Percentiles rank a stretch among this genome's conserved stretches.
Evolutionary conservation across 2,113 vertebrate genomes (phyloP).

Genomic region (Phrynocephalus versicolor): DNA sequence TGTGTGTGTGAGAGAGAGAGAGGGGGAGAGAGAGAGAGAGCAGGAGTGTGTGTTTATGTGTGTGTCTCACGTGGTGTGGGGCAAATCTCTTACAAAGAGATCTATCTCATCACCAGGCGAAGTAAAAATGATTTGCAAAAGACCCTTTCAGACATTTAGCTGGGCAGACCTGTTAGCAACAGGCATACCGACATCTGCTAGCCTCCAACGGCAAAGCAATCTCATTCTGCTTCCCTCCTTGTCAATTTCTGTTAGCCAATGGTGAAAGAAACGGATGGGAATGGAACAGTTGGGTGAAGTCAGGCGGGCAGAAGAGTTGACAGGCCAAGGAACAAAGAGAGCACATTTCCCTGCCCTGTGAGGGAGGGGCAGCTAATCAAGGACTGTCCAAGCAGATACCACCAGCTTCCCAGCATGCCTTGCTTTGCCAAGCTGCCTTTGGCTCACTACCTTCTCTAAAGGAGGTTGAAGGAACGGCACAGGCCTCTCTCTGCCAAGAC

Average conservation of each 20-base stretch:
- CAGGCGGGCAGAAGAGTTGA: constrained; percentile 70
- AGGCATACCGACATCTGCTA: background rate
- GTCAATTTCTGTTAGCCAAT: background rate
- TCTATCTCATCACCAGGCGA: constrained; percentile 57
- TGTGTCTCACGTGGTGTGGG: background rate
- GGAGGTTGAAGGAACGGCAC: background rate
- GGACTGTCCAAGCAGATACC: constrained; percentile 59
- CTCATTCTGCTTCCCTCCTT: accelerated
- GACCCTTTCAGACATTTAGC: constrained; percentile 20
- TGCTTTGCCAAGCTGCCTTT: constrained; percentile 38
- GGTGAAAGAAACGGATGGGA: constrained; percentile 39
- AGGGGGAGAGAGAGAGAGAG: too few relatives aligned
- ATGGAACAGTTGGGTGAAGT: constrained; percentile 65
- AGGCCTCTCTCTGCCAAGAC: accelerated
- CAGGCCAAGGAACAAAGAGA: constrained; percentile 72
- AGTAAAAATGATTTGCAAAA: constrained; percentile 33
- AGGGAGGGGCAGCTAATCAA: constrained; percentile 69
- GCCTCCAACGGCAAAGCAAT: background rate
- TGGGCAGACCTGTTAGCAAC: constrained; percentile 25
- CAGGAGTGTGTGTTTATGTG: constrained; percentile 11
- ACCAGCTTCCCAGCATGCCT: constrained; percentile 64
- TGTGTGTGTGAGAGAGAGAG: too few relatives aligned
- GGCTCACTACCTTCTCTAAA: constrained; percentile 12
- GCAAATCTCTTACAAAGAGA: constrained; percentile 18
- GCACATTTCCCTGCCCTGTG: constrained; percentile 55